phyloP scores from a whole-genome alignment of 2,113 vertebrate species.

The Tiliqua scincoides region DNA sequence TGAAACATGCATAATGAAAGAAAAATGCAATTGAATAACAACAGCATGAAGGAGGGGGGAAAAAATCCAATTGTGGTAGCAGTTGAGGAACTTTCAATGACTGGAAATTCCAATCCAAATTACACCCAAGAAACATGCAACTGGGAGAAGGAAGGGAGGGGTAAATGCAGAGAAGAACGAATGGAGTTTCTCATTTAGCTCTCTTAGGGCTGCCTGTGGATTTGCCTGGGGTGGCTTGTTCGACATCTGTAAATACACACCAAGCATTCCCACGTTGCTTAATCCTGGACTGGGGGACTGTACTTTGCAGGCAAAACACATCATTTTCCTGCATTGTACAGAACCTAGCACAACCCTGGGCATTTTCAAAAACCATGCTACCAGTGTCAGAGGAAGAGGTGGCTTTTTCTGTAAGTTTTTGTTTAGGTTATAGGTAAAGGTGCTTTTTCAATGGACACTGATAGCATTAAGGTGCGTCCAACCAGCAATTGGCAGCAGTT shows the following conservation, averaged over 20 bases:
- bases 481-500: no score
- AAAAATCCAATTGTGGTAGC: neutral
- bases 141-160: neutral
- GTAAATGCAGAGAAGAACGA: neutral
- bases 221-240: conserved; percentile 1
- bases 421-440: neutral
- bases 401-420: neutral
- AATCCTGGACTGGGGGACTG: no score
- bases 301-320: no score
- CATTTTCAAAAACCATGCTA: neutral
- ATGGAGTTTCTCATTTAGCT: neutral
- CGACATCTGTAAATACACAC: neutral
- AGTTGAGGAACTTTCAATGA: neutral
- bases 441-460: neutral
- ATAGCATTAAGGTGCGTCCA: neutral
- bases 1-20: conserved; percentile 7
- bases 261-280: neutral
- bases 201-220: neutral
- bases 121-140: neutral
- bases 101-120: conserved; percentile 8
- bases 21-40: neutral
- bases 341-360: no score
- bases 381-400: neutral
- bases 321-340: neutral
- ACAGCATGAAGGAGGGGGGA: neutral